Evolutionary conservation across 1,140 invertebrate species (phyloP), one percentile per base, ranked within the genome.

Genomic region (Protaetia brevitarsis): DNA sequence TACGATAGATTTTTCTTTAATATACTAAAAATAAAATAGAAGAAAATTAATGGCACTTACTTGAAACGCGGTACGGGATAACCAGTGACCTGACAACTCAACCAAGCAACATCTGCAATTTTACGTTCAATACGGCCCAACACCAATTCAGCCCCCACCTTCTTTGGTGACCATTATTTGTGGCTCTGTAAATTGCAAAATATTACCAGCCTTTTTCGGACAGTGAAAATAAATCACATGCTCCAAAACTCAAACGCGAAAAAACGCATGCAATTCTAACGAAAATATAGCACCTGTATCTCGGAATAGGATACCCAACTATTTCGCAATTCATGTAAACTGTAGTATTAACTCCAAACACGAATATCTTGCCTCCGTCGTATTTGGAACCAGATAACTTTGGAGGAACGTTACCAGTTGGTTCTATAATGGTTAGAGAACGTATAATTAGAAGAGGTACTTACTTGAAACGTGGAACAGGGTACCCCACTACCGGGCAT

Each of bases 21-120:
- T 19, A 51, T 51, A 19, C 41, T 30, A 60, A 61, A 58, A 27
- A 27, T 27, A 6, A 19, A 45, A 1, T 45, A 19, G 37, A 45
- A 36, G 34, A 36, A 10, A 36, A 2, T n/a, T 13, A 36, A 2
- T 69, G 7, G 2, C 5, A 74, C 77, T 76, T 81, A 89, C 88
- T 87, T 87, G 81, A 84, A 88, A 70, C 84, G 75, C 70, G 88
- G 87, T 69, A 84, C 84, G 68, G 87, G 87, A 79, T 83, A 88
- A 72, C 85, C 86, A 71, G 84, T 83, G 61, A 88, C 84, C 78
- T 87, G 86, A 78, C 87, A 89, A 71, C 82, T 84, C 76, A 89
- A 81, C 73, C 87, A 88, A 71, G 83, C 82, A 67, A 79, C 77
- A 68, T 79, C 78, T 57, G 79, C 75, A 80, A 75, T 27, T 82